Conservation (phyloP, 2,113 vertebrate species). For the Salvelinus alpinus region DNA sequence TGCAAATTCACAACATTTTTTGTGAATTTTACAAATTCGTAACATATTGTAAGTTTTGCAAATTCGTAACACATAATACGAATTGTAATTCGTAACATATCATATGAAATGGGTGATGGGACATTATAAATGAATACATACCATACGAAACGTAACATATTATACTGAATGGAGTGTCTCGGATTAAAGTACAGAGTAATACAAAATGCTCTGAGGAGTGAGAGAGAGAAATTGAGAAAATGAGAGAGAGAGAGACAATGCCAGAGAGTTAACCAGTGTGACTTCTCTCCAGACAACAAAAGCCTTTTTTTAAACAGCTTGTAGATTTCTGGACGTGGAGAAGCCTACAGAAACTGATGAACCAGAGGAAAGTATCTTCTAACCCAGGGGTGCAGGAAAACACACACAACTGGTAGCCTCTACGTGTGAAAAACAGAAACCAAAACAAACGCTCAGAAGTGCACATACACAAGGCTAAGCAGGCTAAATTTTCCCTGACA, state of each 20-base stretch:
- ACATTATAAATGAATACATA: no score
- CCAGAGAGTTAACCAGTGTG: slow-evolving; percentile 1
- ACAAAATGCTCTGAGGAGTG: background rate
- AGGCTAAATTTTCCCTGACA: background rate
- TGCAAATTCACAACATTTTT: no score
- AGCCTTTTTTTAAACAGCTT: slow-evolving; percentile 10
- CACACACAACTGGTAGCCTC: background rate
- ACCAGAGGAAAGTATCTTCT: slow-evolving; percentile 17
- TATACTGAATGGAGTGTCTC: no score
- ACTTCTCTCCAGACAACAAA: slow-evolving; percentile 23
- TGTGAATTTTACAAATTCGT: no score
- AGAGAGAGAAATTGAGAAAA: background rate
- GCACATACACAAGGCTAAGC: background rate
- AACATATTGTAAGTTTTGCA: no score
- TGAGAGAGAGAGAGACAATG: background rate
- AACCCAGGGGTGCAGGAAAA: slow-evolving; percentile 6
- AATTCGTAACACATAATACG: no score
- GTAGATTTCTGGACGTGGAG: slow-evolving; percentile 27
- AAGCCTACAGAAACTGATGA: slow-evolving; percentile 29
- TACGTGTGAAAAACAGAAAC: background rate
- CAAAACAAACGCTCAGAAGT: background rate
- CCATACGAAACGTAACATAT: no score
- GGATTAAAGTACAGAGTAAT: no score
- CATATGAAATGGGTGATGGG: no score
- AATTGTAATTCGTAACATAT: no score